These are phyloP conservation scores for Sinocyclocheilus anshuiensis DNA, from an alignment of 2,113 vertebrate species.

Conservation along the genomic window DNA sequence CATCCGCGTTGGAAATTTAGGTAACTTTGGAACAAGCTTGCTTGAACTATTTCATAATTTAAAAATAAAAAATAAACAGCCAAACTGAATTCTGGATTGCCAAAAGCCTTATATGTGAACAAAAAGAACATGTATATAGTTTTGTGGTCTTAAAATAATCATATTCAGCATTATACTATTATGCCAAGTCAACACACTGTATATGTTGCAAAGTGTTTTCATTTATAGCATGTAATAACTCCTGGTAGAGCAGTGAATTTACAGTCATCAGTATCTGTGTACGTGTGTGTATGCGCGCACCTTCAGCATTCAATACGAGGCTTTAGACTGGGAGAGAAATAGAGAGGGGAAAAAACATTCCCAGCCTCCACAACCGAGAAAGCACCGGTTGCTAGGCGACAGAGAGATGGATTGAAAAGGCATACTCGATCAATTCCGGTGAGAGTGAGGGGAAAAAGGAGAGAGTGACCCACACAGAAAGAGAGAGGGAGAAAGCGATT, in stretches of 20 bases:
- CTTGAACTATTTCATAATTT: background rate
- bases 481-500: slow-evolving; percentile 34
- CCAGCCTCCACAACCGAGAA: slow-evolving; percentile 79
- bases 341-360: slow-evolving; percentile 56
- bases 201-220: slow-evolving; percentile 30
- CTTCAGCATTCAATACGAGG: slow-evolving; percentile 49
- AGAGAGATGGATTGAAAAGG: slow-evolving; percentile 83
- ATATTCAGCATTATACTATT: background rate
- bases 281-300: slow-evolving; percentile 37
- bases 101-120: background rate
- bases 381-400: slow-evolving; percentile 83
- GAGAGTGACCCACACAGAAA: slow-evolving; percentile 26
- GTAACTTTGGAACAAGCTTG: background rate
- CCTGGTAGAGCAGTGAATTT: slow-evolving; percentile 31
- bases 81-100: background rate
- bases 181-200: slow-evolving; percentile 33
- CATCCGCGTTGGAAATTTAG: background rate
- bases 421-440: slow-evolving; percentile 81
- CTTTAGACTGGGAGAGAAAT: slow-evolving; percentile 61
- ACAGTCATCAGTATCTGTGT: slow-evolving; percentile 8
- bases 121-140: background rate
- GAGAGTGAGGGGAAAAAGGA: slow-evolving; percentile 64
- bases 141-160: background rate
- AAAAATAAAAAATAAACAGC: background rate
- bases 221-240: slow-evolving; percentile 36